Evolutionary conservation across 2,113 vertebrate genomes (phyloP).

Genomic region (Scopus umbretta): DNA sequence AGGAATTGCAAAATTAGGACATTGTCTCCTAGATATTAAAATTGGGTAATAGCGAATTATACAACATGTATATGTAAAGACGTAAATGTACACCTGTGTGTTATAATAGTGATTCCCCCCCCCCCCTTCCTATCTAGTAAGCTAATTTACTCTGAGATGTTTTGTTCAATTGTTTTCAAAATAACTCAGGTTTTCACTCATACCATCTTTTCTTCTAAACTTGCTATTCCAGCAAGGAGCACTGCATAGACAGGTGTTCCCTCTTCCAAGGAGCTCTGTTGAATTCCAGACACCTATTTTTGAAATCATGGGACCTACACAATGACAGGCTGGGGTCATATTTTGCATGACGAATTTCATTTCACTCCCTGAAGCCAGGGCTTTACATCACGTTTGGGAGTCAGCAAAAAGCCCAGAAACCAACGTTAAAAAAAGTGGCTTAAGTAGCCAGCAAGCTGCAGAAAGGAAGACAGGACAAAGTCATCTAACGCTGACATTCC

Average conservation of each 20-base stretch:
- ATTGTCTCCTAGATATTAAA: not conserved
- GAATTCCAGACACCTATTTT: not conserved
- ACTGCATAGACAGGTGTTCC: not conserved
- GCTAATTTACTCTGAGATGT: not conserved
- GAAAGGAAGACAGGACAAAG: not conserved
- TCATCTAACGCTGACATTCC: too few relatives aligned
- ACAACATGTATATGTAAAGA: not conserved
- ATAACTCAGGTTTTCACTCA: not conserved
- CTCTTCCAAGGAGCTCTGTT: not conserved
- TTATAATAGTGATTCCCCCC: not conserved
- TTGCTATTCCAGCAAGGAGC: not conserved
- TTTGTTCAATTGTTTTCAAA: not conserved
- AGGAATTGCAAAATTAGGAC: not conserved
- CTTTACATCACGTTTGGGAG: not conserved
- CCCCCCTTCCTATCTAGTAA: not conserved
- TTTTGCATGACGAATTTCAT: not conserved
- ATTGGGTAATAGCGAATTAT: not conserved
- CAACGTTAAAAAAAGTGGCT: not conserved
- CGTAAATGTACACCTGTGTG: not conserved
- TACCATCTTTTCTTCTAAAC: not conserved
- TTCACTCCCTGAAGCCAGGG: not conserved
- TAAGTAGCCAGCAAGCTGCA: not conserved
- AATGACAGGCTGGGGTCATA: fast-evolving
- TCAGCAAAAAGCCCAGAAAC: not conserved
- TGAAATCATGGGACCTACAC: not conserved